Percentiles rank a stretch among this genome's conserved stretches.
Conservation (phyloP, 2,888 invertebrate species). For the Strigamia maritima region DNA sequence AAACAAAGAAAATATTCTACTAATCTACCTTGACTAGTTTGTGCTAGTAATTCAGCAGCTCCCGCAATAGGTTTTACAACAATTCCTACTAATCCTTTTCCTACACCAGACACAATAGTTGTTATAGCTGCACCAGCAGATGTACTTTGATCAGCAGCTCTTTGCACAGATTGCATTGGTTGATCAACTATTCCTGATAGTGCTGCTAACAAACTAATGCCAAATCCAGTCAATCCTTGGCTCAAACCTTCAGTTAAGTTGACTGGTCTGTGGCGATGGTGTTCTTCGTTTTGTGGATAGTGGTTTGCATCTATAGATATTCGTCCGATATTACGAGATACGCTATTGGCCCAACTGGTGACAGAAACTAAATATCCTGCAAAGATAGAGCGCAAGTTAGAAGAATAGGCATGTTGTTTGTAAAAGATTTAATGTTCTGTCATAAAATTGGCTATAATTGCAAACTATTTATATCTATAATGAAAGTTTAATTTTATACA, state of each 20-base stretch:
- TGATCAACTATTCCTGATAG: constrained; percentile 92
- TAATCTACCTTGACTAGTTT: constrained; percentile 76
- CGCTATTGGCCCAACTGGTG: constrained; percentile 84
- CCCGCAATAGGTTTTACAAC: constrained; percentile 90
- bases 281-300: constrained; percentile 74
- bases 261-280: constrained; percentile 68
- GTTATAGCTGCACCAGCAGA: constrained; percentile 54
- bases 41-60: constrained; percentile 86
- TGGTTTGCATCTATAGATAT: constrained; percentile 85
- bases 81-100: constrained; percentile 82
- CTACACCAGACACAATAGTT: constrained; percentile 63
- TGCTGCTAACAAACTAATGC: constrained; percentile 82
- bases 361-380: constrained; percentile 78
- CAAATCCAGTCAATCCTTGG: constrained; percentile 84
- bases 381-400: background rate
- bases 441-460: too few relatives aligned
- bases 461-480: too few relatives aligned
- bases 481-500: too few relatives aligned
- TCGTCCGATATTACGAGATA: constrained; percentile 86
- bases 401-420: too few relatives aligned
- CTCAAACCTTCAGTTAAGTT: constrained; percentile 79
- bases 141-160: constrained; percentile 58
- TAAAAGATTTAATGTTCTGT: too few relatives aligned
- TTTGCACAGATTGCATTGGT: constrained; percentile 76
- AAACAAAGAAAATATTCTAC: too few relatives aligned